These are phyloP conservation scores for Oreocharis arfaki DNA, from an alignment of 2,113 vertebrate species.

Conservation along the genomic window DNA sequence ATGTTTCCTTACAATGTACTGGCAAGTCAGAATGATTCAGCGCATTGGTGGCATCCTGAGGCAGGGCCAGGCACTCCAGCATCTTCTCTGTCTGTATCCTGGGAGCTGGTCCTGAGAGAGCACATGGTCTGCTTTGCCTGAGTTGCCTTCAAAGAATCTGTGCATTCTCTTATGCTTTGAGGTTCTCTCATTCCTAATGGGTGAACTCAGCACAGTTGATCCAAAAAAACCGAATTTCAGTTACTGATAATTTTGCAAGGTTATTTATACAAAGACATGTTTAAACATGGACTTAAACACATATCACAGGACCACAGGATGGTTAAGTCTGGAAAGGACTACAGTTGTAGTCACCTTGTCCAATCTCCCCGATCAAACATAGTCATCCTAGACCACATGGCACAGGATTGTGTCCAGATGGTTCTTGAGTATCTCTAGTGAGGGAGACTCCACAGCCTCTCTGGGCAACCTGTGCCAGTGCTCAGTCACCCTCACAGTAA, in stretches of 20 bases:
- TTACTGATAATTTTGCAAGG: not conserved
- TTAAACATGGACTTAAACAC: not conserved
- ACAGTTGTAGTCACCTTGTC: not conserved
- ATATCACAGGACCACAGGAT: not conserved
- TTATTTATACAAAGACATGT: not conserved
- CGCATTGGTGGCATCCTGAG: not conserved
- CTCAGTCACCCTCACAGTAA: not conserved
- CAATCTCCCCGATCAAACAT: not conserved
- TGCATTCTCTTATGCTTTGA: not conserved
- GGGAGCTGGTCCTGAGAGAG: not conserved
- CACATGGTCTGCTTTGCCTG: not conserved
- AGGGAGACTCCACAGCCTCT: not conserved
- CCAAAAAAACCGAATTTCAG: not conserved
- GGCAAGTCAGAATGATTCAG: not conserved
- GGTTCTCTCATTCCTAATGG: not conserved
- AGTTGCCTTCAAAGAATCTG: not conserved
- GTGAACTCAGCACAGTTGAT: not conserved
- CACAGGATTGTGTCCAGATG: not conserved
- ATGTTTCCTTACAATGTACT: not conserved
- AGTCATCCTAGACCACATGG: not conserved
- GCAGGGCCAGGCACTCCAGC: not conserved
- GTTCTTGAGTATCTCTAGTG: not conserved
- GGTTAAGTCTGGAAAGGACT: not conserved
- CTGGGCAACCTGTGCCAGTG: not conserved
- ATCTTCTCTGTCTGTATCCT: not conserved